Base-by-base conservation (phyloP, 2,797 vertebrate species). In the Clarias laeviceps region DNA sequence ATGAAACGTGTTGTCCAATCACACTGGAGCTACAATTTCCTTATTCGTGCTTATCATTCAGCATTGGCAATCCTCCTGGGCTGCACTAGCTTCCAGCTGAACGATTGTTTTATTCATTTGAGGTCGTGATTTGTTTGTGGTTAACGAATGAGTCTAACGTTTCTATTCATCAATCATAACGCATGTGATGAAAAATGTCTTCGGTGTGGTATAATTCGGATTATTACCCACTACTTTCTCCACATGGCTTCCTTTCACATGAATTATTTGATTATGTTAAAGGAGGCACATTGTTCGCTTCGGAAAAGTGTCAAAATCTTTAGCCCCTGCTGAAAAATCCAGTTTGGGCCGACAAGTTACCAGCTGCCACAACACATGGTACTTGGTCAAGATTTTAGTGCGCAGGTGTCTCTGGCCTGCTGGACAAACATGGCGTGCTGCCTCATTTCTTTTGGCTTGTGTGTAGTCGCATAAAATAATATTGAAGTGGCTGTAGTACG, bases 71-170 rank as follows among this genome's bases (percentile, higher is more conserved):
- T 45, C 68, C 34, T 74, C 88, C 70, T 88, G 45, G 82, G 76
- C 84, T 84, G 88, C 87, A 85, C 86, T 89, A 88, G 82, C 88
- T 90, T 88, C 91, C 37, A 50, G 90, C 45, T 86, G 89, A 91
- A 89, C 70, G n/a, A 83, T 90, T 87, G 86, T 78, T 88, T 91
- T 87, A 80, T 89, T 91, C 90, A 87, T 88, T 92, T 89, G 72
- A 87, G 90, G 87, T 84, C 89, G 89, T 90, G 89, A 92, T 89
- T 86, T 91, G 89, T 91, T 83, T 80, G 90, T 76, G 85, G 70
- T 90, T 89, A 91, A 90, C 86, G 89, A 92, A 91, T 84, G 84
- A 61, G 27, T 84, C 84, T 91, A 87, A 85, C 88, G 86, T 89
- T 86, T 83, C 82, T 61, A 79, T 76, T 79, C 82, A 78, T 81